These are phyloP conservation scores for Megalurothrips usitatus DNA, from an alignment of 2,888 invertebrate genomes.

Conservation along the genomic window DNA sequence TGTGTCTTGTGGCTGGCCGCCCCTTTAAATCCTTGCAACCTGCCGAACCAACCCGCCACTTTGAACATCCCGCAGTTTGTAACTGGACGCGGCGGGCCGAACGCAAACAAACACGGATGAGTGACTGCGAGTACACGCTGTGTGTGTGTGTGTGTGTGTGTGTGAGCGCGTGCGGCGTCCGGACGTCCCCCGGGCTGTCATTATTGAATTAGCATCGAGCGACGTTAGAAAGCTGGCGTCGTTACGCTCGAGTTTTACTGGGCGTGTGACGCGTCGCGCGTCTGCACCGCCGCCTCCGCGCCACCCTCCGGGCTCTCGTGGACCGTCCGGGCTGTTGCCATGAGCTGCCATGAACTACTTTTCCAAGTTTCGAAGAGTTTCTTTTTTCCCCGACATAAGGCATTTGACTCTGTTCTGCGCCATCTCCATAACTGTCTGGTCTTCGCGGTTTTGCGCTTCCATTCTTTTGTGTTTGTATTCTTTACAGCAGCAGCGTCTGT, in stretches of 20 bases:
- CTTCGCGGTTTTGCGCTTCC: too few species aligned
- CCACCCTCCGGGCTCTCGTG: not conserved
- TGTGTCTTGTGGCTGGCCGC: too few species aligned
- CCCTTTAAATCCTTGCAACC: too few species aligned
- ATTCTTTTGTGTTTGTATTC: not conserved
- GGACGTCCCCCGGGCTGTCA: too few species aligned
- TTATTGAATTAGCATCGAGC: constrained; percentile 8
- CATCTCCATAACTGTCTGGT: too few species aligned
- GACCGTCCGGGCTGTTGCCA: not conserved
- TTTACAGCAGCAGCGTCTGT: not conserved
- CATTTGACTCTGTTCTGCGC: too few species aligned
- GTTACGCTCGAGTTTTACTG: constrained; percentile 19
- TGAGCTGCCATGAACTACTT: too few species aligned
- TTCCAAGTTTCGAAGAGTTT: too few species aligned
- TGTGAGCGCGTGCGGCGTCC: not conserved
- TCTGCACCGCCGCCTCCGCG: not conserved
- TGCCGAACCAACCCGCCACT: too few species aligned
- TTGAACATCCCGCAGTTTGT: too few species aligned
- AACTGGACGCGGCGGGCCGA: not conserved
- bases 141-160: not conserved
- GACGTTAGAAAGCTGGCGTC: constrained; percentile 23
- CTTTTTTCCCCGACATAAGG: not conserved
- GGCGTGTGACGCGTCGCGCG: not conserved
- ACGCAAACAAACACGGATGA: not conserved
- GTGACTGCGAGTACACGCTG: not conserved